phyloP scores from a whole-genome alignment of 2,888 invertebrate genomes.

The Morinoia aosen region DNA sequence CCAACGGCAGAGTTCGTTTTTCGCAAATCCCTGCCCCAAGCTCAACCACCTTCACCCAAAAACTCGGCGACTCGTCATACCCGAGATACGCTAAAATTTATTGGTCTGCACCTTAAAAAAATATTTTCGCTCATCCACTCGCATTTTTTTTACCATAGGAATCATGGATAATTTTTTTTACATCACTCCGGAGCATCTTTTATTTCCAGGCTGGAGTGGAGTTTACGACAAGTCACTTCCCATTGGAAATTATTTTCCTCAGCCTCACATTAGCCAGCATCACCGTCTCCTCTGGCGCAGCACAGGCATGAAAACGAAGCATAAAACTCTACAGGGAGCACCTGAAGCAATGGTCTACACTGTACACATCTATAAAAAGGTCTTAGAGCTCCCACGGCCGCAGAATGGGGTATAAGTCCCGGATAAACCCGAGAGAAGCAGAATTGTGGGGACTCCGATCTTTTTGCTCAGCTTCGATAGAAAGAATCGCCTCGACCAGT shows the following conservation, averaged over 20 bases:
- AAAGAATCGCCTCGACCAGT: neutral
- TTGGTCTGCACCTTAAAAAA: neutral
- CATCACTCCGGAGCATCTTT: neutral
- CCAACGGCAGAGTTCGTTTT: neutral
- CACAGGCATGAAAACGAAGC: neutral
- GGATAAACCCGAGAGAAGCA: neutral
- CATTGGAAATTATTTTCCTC: neutral
- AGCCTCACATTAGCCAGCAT: neutral
- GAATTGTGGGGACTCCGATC: neutral
- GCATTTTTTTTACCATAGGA: neutral
- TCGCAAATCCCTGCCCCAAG: neutral
- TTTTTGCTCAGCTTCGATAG: slow-evolving; percentile 4
- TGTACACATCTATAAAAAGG: neutral
- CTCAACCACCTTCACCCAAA: neutral
- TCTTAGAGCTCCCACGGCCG: neutral
- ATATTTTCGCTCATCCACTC: neutral
- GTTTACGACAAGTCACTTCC: neutral
- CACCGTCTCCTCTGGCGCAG: neutral
- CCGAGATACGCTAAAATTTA: neutral
- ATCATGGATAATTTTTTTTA: neutral
- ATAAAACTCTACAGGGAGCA: slow-evolving; percentile 7
- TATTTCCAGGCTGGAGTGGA: neutral
- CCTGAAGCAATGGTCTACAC: neutral
- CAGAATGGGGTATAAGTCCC: neutral
- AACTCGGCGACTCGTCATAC: neutral